phyloP scores from a whole-genome alignment of 2,888 invertebrate genomes.

The Oscheius sp. region DNA sequence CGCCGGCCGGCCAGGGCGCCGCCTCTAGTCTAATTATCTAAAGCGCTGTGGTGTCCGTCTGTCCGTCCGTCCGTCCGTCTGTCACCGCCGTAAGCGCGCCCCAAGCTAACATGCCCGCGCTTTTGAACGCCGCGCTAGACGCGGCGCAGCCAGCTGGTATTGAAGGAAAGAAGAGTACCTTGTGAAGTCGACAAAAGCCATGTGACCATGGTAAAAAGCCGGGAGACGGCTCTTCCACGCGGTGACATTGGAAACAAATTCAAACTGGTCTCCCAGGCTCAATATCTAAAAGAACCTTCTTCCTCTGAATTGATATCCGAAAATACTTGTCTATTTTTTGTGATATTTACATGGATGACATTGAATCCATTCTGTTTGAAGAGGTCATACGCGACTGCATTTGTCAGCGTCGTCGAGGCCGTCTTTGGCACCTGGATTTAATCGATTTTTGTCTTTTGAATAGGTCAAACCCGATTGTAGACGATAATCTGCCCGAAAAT shows the following conservation, averaged over 20 bases:
- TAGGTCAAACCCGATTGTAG: constrained; percentile 54
- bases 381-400: constrained; percentile 71
- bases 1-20: too few species aligned
- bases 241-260: constrained; percentile 90
- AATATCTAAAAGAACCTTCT: constrained; percentile 80
- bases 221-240: constrained; percentile 90
- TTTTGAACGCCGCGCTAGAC: too few species aligned
- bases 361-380: constrained; percentile 75
- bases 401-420: constrained; percentile 71
- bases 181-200: constrained; percentile 93
- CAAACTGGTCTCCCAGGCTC: constrained; percentile 88
- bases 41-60: too few species aligned
- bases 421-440: constrained; percentile 69
- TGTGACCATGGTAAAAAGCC: constrained; percentile 95
- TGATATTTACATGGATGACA: constrained; percentile 93
- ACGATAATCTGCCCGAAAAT: constrained; percentile 43
- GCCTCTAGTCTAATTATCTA: too few species aligned
- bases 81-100: too few species aligned
- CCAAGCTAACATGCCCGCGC: too few species aligned
- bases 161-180: constrained; percentile 78
- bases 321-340: constrained; percentile 84
- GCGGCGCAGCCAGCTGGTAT: too few species aligned
- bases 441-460: not conserved
- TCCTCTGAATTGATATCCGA: not conserved
- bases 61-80: too few species aligned